A percentile compares a stretch with the other conserved stretches of the same genome.
phyloP scores from a whole-genome alignment of 2,888 invertebrate species.

The Sclerodermus sp. region DNA sequence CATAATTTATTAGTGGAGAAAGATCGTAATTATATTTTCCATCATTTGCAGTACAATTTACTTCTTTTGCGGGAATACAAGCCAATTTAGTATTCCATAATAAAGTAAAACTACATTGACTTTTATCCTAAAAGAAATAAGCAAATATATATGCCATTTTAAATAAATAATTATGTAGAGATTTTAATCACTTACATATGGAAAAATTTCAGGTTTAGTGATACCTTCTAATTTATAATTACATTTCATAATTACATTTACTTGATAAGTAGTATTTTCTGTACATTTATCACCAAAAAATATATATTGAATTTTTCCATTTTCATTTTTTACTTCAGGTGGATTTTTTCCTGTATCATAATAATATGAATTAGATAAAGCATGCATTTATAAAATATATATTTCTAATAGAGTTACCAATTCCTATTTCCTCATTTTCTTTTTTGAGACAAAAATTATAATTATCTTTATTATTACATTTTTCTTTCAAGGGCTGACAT shows the following conservation, averaged over 20 bases:
- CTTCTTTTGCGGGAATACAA: slow-evolving; percentile 25
- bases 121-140: slow-evolving; percentile 15
- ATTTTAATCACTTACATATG: slow-evolving; percentile 33
- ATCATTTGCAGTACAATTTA: slow-evolving; percentile 35
- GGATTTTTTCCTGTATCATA: slow-evolving; percentile 32
- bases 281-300: slow-evolving; percentile 42
- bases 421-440: slow-evolving; percentile 34
- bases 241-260: slow-evolving; percentile 40
- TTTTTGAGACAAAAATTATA: slow-evolving; percentile 39
- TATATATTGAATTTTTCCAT: slow-evolving; percentile 28
- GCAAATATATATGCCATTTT: too few relatives aligned
- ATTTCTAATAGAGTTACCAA: slow-evolving; percentile 33
- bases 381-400: not conserved
- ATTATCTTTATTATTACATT: slow-evolving; percentile 33
- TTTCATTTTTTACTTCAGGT: slow-evolving; percentile 19
- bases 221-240: slow-evolving; percentile 31
- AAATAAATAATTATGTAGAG: too few relatives aligned
- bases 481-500: slow-evolving; percentile 32
- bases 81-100: slow-evolving; percentile 40
- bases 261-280: slow-evolving; percentile 26
- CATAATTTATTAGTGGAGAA: slow-evolving; percentile 31
- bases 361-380: not conserved
- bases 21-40: slow-evolving; percentile 36
- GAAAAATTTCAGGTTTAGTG: slow-evolving; percentile 29
- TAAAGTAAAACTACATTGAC: slow-evolving; percentile 32